A percentile compares a stretch with the other conserved stretches of the same genome.
phyloP scores from a whole-genome alignment of 37 sponge, comb jelly and placozoan genomes.

The Geodia barretti region DNA sequence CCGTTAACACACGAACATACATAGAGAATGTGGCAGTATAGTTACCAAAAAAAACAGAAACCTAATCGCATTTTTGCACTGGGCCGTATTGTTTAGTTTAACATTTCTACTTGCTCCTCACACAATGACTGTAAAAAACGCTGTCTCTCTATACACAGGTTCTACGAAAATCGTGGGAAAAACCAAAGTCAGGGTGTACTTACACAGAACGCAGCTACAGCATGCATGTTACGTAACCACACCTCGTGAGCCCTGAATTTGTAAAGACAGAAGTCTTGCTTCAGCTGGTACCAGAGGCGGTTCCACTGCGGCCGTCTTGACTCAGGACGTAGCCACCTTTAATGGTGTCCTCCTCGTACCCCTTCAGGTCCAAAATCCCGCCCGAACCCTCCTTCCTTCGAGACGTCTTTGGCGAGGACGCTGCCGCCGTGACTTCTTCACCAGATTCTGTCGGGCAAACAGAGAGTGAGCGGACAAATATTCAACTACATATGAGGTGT shows the following conservation, averaged over 20 bases:
- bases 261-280: conserved; percentile 78
- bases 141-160: background rate
- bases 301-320: conserved; percentile 53
- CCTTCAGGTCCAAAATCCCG: conserved; percentile 12
- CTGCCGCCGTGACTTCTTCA: background rate
- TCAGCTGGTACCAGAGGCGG: conserved; percentile 76
- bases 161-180: background rate
- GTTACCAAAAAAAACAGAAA: too few relatives aligned
- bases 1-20: too few relatives aligned
- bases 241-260: conserved; percentile 92
- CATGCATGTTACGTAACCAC: conserved; percentile 15
- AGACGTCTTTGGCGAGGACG: background rate
- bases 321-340: conserved; percentile 59
- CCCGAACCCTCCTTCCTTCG: background rate
- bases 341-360: conserved; percentile 50
- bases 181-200: background rate
- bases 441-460: background rate
- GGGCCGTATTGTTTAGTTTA: too few relatives aligned
- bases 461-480: background rate
- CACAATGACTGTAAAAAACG: background rate
- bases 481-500: background rate
- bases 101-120: too few relatives aligned
- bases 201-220: background rate
- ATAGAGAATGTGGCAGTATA: too few relatives aligned
- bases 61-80: too few relatives aligned